These are phyloP conservation scores for Tipula unca DNA, from an alignment of 2,888 invertebrate species.

Conservation along the genomic window DNA sequence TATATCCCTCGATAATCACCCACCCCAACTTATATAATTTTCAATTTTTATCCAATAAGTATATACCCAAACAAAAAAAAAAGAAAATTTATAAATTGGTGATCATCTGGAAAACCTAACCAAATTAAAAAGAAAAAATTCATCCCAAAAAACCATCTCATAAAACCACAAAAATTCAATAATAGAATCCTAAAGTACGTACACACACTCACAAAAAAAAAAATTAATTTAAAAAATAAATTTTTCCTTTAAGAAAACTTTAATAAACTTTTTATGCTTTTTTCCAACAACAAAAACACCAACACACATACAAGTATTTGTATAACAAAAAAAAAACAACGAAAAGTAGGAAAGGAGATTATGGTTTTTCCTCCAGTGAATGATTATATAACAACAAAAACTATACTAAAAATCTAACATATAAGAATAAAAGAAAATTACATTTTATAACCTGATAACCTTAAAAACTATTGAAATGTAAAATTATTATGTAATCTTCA, in stretches of 20 bases:
- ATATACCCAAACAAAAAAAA: no score
- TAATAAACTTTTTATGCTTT: not conserved
- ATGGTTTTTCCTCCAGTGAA: constrained; percentile 4
- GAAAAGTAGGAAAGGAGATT: not conserved
- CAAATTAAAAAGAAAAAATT: not conserved
- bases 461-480: constrained; percentile 10
- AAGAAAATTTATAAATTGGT: not conserved
- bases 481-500: constrained; percentile 2
- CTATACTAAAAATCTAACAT: not conserved
- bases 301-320: not conserved
- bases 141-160: not conserved
- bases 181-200: not conserved
- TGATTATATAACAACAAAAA: not conserved
- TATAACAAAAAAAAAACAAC: not conserved
- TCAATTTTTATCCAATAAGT: not conserved
- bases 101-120: constrained; percentile 9
- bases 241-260: not conserved
- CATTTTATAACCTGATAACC: constrained; percentile 2
- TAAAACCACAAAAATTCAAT: not conserved
- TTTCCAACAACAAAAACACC: not conserved
- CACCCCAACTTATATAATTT: not conserved
- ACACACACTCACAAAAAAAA: not conserved
- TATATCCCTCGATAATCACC: not conserved
- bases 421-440: not conserved
- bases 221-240: not conserved